Conservation (phyloP, 2,797 vertebrate species). For the Mycteria americana region DNA sequence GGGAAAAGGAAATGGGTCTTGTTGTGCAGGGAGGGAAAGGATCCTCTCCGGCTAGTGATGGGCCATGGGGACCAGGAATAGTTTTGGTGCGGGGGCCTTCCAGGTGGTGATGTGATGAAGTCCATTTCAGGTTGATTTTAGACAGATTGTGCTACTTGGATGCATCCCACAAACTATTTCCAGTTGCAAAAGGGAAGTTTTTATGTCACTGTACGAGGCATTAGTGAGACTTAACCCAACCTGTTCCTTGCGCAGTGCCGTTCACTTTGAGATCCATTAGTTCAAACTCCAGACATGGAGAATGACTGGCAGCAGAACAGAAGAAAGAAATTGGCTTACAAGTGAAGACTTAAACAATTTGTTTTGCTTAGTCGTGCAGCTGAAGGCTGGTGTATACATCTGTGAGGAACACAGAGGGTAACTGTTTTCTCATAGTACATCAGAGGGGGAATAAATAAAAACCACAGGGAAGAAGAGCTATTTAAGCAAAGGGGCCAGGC, state of each 20-base stretch:
- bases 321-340: neutral
- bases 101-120: neutral
- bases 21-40: neutral
- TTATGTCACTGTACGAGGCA: neutral
- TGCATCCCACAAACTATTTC: neutral
- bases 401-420: neutral
- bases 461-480: neutral
- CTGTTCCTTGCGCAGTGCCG: neutral
- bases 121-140: neutral
- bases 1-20: neutral
- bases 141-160: neutral
- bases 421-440: neutral
- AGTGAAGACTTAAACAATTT: neutral
- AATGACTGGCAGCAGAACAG: neutral
- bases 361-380: neutral
- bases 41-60: fast-evolving
- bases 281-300: neutral
- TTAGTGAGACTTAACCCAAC: neutral
- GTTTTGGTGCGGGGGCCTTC: neutral
- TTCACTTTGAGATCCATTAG: neutral
- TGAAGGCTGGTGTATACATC: neutral
- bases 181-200: neutral
- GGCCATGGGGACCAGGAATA: neutral
- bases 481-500: neutral
- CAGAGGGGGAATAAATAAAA: neutral